Percentiles rank a stretch among this genome's conserved stretches.
phyloP scores from a whole-genome alignment of 1,140 invertebrate species.

The Platyura marginata region DNA sequence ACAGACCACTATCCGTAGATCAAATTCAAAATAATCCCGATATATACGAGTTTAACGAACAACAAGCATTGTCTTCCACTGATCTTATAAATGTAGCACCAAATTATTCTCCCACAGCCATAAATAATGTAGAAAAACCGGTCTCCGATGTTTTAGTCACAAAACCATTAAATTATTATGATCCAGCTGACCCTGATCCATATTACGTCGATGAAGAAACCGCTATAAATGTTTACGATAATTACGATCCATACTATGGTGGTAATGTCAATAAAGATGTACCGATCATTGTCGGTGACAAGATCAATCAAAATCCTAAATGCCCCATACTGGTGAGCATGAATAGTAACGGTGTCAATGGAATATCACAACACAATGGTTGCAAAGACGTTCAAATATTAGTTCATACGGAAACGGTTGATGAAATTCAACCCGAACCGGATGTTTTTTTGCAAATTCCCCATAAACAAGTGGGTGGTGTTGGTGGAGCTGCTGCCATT shows the following conservation, averaged over 20 bases:
- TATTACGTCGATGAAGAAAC: conserved; percentile 11
- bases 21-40: too few relatives aligned
- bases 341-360: background rate
- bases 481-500: too few relatives aligned
- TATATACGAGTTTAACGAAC: too few relatives aligned
- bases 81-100: background rate
- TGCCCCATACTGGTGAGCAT: background rate
- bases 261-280: conserved; percentile 19
- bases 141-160: too few relatives aligned
- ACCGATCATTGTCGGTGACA: conserved; percentile 10
- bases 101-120: background rate
- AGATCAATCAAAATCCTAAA: conserved; percentile 10
- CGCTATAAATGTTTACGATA: conserved; percentile 10
- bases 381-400: too few relatives aligned
- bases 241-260: conserved; percentile 13
- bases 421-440: too few relatives aligned
- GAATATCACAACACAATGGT: too few relatives aligned
- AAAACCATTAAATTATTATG: conserved; percentile 3
- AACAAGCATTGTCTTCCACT: background rate
- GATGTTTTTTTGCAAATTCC: too few relatives aligned
- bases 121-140: too few relatives aligned
- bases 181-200: conserved; percentile 16
- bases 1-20: too few relatives aligned
- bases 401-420: too few relatives aligned
- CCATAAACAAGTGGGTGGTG: too few relatives aligned